Conservation (phyloP, 1,140 invertebrate species). For the Meloidogyne hapla region DNA sequence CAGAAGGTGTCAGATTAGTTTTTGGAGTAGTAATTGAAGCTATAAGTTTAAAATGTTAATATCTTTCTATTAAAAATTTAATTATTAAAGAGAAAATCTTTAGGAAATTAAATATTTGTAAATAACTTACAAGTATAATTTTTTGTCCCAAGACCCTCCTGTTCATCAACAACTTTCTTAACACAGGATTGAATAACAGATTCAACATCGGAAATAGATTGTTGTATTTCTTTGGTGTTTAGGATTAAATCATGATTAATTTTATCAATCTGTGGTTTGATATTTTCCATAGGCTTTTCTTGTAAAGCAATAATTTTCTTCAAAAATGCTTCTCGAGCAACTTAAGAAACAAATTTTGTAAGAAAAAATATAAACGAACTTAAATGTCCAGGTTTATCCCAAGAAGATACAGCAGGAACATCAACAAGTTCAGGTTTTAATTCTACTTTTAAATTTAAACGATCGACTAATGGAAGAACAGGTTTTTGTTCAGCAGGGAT, state of each 20-base stretch:
- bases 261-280: not conserved
- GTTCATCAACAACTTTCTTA: not conserved
- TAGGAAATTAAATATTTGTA: no score
- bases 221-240: not conserved
- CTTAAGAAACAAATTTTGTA: conserved; percentile 7
- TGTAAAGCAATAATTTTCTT: conserved; percentile 4
- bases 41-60: no score
- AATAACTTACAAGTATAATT: not conserved
- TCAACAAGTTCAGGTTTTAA: conserved; percentile 4
- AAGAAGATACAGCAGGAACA: conserved; percentile 21
- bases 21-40: no score
- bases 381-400: conserved; percentile 24
- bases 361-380: not conserved
- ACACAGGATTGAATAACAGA: not conserved
- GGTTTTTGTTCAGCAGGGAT: not conserved
- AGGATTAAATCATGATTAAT: not conserved
- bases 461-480: not conserved
- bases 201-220: not conserved
- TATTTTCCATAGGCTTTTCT: not conserved
- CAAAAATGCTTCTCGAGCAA: conserved; percentile 19
- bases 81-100: no score
- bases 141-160: not conserved
- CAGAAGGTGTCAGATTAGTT: no score
- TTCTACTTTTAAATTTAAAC: conserved; percentile 9
- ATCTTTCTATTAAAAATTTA: no score